Conservation (phyloP, 1,140 invertebrate species). For the Drosophila arawakana region DNA sequence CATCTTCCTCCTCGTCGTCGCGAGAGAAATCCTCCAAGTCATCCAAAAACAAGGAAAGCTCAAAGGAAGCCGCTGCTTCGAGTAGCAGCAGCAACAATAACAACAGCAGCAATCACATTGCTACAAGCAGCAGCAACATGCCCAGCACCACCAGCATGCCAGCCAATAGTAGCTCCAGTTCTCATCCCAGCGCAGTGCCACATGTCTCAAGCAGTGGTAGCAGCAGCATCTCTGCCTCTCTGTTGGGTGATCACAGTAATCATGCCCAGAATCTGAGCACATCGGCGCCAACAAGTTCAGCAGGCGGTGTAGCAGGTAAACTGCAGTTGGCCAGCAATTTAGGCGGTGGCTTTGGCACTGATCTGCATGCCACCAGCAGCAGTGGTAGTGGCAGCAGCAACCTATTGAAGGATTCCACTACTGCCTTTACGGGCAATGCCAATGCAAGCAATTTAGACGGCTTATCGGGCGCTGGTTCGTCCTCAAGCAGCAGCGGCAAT, state of each 20-base stretch:
- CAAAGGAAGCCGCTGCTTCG: constrained; percentile 17
- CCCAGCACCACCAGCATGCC: constrained; percentile 20
- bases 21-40: constrained; percentile 79
- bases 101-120: constrained; percentile 18
- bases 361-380: constrained; percentile 30
- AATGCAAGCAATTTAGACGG: constrained; percentile 34
- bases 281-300: constrained; percentile 27
- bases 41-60: constrained; percentile 76
- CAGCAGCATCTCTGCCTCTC: constrained; percentile 7
- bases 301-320: constrained; percentile 34
- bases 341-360: constrained; percentile 44
- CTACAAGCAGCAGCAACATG: constrained; percentile 54
- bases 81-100: constrained; percentile 25
- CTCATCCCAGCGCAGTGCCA: constrained; percentile 23
- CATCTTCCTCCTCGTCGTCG: constrained; percentile 70
- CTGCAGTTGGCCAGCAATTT: constrained; percentile 51
- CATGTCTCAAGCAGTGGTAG: constrained; percentile 55
- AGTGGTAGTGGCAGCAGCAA: constrained; percentile 14
- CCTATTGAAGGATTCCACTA: constrained; percentile 39
- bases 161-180: constrained; percentile 23
- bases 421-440: constrained; percentile 10
- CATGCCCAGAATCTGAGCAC: constrained; percentile 70
- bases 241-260: constrained; percentile 53
- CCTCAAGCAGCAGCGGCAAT: constrained; percentile 35
- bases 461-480: constrained; percentile 56